phyloP scores from a whole-genome alignment of 1,140 invertebrate genomes.

The Heliconius nattereri region DNA sequence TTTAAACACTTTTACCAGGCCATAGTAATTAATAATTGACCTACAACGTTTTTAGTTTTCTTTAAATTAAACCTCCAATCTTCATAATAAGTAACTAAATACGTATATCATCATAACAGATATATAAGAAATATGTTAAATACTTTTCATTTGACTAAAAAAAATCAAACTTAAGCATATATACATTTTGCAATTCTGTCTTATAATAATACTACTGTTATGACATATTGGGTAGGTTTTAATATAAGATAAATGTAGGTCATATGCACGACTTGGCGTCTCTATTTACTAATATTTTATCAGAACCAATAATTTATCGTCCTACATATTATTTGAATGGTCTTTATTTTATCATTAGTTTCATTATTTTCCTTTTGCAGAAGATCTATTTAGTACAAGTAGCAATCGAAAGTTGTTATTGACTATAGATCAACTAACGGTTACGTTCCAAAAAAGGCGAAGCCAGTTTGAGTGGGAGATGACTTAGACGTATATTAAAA shows the following conservation, averaged over 20 bases:
- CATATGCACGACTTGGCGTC: too few relatives aligned
- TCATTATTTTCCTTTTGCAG: slow-evolving; percentile 18
- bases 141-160: too few relatives aligned
- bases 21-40: too few relatives aligned
- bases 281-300: too few relatives aligned
- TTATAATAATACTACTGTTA: neutral
- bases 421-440: slow-evolving; percentile 30
- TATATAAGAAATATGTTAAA: too few relatives aligned
- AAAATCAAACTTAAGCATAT: neutral
- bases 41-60: too few relatives aligned
- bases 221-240: neutral
- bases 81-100: too few relatives aligned
- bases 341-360: neutral
- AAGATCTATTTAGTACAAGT: slow-evolving; percentile 30
- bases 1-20: too few relatives aligned
- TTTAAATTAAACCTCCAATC: too few relatives aligned
- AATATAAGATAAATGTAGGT: neutral
- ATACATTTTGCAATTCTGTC: neutral
- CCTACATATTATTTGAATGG: neutral
- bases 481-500: neutral
- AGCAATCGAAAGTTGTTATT: slow-evolving; percentile 33
- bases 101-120: too few relatives aligned
- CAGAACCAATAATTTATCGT: neutral
- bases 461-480: slow-evolving; percentile 13
- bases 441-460: slow-evolving; percentile 25